Conservation (phyloP, 2,113 vertebrate species). For the Lepisosteus oculatus region DNA sequence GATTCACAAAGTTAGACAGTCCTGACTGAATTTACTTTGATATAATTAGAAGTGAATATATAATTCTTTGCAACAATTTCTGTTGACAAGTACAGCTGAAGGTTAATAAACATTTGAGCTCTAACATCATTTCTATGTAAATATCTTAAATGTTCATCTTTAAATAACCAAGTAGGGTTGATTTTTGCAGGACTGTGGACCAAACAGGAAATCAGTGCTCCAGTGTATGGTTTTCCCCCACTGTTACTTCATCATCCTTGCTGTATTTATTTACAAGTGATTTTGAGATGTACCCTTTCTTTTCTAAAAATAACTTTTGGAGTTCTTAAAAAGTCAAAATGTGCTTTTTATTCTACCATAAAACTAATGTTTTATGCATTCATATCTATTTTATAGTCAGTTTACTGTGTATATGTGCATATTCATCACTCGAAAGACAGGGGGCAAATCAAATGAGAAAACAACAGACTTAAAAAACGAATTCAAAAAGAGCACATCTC, state of each 20-base stretch:
- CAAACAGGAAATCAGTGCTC: not conserved
- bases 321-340: not conserved
- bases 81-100: slow-evolving; percentile 7
- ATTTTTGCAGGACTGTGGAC: not conserved
- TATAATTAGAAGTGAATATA: slow-evolving; percentile 23
- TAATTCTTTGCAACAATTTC: slow-evolving; percentile 12
- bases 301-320: not conserved
- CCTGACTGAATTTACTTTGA: slow-evolving; percentile 13
- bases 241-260: not conserved
- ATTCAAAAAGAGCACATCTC: too few relatives aligned
- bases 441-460: too few relatives aligned
- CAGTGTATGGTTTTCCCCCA: not conserved
- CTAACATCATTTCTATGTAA: slow-evolving; percentile 24
- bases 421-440: too few relatives aligned
- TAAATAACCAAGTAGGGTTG: not conserved
- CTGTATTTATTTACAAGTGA: not conserved
- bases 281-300: not conserved
- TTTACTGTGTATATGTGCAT: too few relatives aligned
- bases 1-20: not conserved
- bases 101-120: not conserved
- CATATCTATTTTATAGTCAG: too few relatives aligned
- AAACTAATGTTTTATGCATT: too few relatives aligned
- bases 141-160: slow-evolving; percentile 11
- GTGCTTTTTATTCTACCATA: not conserved
- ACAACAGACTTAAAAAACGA: too few relatives aligned